phyloP scores from a whole-genome alignment of 2,797 vertebrate species.

The Phalanger gymnotis region DNA sequence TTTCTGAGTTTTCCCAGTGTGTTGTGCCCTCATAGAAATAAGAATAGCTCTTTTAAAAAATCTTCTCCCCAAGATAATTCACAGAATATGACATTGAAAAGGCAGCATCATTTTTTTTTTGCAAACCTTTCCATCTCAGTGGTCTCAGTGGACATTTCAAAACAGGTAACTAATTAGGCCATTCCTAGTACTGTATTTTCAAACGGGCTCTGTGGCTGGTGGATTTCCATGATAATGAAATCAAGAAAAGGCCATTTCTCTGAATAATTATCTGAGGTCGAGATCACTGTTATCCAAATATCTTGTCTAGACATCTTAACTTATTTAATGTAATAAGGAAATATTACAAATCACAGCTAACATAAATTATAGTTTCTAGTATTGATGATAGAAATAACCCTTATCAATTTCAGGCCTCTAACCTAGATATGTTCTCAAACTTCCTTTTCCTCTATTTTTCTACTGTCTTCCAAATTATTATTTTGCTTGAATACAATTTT shows the following conservation, averaged over 20 bases:
- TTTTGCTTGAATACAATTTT: background rate
- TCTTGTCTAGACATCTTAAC: constrained; percentile 12
- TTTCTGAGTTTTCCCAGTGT: constrained; percentile 9
- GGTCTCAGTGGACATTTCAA: constrained; percentile 6
- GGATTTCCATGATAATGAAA: background rate
- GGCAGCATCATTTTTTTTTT: background rate
- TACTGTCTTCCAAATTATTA: background rate
- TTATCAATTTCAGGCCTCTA: background rate
- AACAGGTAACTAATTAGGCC: background rate
- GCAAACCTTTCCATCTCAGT: constrained; percentile 9
- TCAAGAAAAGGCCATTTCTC: constrained; percentile 1
- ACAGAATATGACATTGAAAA: constrained; percentile 36
- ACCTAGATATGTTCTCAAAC: background rate
- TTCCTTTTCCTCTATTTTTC: background rate
- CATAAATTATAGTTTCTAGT: background rate
- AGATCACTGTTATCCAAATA: background rate
- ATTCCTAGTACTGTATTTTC: background rate
- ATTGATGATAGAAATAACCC: background rate
- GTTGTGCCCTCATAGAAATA: constrained; percentile 4
- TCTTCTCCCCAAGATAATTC: constrained; percentile 10
- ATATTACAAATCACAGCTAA: background rate
- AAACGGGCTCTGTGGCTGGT: background rate
- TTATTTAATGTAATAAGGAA: background rate
- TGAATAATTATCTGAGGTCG: background rate
- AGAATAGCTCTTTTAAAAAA: background rate